Conservation (phyloP, 2,113 vertebrate species). For the Spea multiplicata region DNA sequence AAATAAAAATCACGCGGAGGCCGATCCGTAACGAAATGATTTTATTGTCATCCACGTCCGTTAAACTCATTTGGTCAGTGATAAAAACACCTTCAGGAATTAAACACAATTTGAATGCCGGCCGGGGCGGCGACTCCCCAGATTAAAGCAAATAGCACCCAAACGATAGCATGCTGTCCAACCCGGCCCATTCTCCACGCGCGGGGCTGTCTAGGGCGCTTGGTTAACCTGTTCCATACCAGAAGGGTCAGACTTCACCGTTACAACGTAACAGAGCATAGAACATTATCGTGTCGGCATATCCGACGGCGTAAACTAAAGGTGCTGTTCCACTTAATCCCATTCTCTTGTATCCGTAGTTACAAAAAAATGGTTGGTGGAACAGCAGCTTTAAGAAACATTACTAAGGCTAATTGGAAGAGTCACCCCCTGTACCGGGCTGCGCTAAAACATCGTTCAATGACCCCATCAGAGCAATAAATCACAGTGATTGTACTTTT, state of each 20-base stretch:
- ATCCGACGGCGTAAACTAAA: too few relatives aligned
- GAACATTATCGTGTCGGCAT: too few relatives aligned
- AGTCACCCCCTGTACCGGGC: background rate
- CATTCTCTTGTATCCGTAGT: too few relatives aligned
- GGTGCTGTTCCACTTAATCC: too few relatives aligned
- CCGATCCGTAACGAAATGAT: slow-evolving; percentile 16
- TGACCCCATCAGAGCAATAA: background rate
- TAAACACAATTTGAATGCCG: slow-evolving; percentile 1
- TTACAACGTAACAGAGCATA: too few relatives aligned
- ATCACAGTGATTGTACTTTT: slow-evolving; percentile 29
- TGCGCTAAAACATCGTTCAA: background rate
- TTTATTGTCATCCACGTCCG: slow-evolving; percentile 30
- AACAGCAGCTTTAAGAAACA: too few relatives aligned
- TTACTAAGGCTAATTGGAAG: background rate
- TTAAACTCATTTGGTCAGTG: slow-evolving; percentile 29
- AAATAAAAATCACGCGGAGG: background rate
- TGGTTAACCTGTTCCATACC: too few relatives aligned
- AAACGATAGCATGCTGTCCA: background rate
- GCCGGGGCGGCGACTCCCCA: background rate
- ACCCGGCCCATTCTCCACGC: too few relatives aligned
- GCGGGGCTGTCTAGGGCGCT: too few relatives aligned
- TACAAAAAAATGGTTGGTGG: too few relatives aligned
- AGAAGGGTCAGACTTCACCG: too few relatives aligned
- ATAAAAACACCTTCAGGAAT: slow-evolving; percentile 24
- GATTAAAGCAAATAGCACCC: background rate